These are phyloP conservation scores for Pedionomus torquatus DNA, from an alignment of 2,113 vertebrate genomes.

Conservation along the genomic window DNA sequence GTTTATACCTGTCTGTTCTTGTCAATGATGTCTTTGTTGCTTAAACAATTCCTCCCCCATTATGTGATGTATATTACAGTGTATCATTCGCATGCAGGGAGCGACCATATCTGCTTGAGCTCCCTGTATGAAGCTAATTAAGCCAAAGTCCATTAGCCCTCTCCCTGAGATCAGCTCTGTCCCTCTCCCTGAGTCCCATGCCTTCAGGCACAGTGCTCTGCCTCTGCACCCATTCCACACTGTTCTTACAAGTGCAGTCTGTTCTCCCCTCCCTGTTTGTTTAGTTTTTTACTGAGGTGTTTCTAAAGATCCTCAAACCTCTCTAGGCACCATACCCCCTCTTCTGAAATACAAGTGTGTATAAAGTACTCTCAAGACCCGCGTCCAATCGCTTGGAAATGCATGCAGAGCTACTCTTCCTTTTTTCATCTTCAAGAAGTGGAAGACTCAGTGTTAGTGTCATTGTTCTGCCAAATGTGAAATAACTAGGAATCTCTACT, in stretches of 20 bases:
- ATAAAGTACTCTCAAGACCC: not conserved
- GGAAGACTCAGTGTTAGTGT: not conserved
- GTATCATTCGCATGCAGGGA: not conserved
- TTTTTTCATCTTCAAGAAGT: not conserved
- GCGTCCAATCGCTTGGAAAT: not conserved
- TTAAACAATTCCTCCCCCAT: not conserved
- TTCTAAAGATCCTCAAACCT: not conserved
- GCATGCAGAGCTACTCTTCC: not conserved
- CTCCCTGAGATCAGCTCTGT: not conserved
- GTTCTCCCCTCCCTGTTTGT: not conserved
- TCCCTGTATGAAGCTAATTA: not conserved
- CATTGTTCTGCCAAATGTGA: not conserved
- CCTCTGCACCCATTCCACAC: not conserved
- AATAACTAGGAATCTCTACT: rapidly evolving
- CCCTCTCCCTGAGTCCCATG: not conserved
- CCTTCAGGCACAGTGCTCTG: not conserved
- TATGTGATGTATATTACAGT: not conserved
- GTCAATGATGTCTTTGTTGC: not conserved
- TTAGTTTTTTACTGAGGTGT: not conserved
- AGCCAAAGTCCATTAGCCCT: not conserved
- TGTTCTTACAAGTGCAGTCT: not conserved
- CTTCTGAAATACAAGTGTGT: rapidly evolving
- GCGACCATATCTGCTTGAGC: not conserved
- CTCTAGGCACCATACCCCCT: not conserved
- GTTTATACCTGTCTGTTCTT: not conserved